A percentile compares a stretch with the other conserved stretches of the same genome.
These are phyloP conservation scores for Tympanuchus pallidicinctus DNA, from an alignment of 2,113 vertebrate genomes.

Conservation along the genomic window DNA sequence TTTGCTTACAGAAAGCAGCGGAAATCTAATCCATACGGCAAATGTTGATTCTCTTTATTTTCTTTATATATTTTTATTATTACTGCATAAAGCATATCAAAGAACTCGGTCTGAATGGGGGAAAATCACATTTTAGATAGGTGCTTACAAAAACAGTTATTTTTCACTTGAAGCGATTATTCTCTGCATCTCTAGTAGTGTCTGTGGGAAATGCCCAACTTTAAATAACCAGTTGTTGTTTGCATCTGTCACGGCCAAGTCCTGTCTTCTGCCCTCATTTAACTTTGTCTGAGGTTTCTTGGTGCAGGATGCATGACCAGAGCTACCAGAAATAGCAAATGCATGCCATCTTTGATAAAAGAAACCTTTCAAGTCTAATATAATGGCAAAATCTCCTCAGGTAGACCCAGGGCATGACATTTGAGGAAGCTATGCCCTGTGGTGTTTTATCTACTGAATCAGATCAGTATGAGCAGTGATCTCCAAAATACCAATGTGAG, in stretches of 20 bases:
- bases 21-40: conserved; percentile 8
- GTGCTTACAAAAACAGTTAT: conserved; percentile 42
- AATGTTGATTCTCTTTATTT: conserved; percentile 30
- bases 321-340: not conserved
- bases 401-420: not conserved
- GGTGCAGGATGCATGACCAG: not conserved
- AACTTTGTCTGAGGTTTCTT: not conserved
- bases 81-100: conserved; percentile 14
- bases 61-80: conserved; percentile 11
- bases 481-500: not conserved
- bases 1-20: conserved; percentile 56
- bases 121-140: conserved; percentile 28
- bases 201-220: conserved; percentile 5
- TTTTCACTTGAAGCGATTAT: conserved; percentile 41
- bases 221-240: not conserved
- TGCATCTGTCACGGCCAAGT: not conserved
- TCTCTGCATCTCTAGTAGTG: conserved; percentile 21
- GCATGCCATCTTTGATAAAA: not conserved
- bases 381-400: not conserved
- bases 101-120: conserved; percentile 8
- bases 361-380: not conserved
- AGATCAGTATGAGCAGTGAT: not conserved
- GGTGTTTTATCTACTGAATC: not conserved
- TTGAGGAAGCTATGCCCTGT: not conserved
- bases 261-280: not conserved